A percentile compares a stretch with the other conserved stretches of the same genome.
Conservation (phyloP, 2,113 vertebrate genomes). For the Puntigrus tetrazona region DNA sequence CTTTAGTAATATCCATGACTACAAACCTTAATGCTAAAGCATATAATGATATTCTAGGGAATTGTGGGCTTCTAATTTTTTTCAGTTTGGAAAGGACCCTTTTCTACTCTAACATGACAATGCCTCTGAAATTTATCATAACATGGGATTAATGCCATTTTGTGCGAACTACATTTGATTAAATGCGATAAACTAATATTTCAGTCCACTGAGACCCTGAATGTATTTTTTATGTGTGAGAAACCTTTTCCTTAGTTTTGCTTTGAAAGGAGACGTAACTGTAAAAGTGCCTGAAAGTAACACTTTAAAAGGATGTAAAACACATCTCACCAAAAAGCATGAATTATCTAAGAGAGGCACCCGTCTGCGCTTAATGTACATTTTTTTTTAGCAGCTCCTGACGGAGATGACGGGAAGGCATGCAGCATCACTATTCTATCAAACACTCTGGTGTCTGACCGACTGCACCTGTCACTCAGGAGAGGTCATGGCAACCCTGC, state of each 20-base stretch:
- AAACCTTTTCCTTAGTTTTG: not conserved
- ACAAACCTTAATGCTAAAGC: too few relatives aligned
- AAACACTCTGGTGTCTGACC: not conserved
- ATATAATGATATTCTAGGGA: too few relatives aligned
- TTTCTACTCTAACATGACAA: too few relatives aligned
- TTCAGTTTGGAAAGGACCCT: too few relatives aligned
- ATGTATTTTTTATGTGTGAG: not conserved
- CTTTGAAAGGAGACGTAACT: not conserved
- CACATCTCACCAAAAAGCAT: not conserved
- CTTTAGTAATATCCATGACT: too few relatives aligned
- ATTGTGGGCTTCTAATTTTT: too few relatives aligned
- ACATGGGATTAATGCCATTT: not conserved
- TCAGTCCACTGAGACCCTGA: not conserved
- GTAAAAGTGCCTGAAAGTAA: not conserved
- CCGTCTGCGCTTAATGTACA: not conserved
- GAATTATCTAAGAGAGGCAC: not conserved
- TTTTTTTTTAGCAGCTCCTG: not conserved
- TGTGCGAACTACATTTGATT: not conserved
- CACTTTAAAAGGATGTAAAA: not conserved
- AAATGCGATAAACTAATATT: not conserved
- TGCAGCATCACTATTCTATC: not conserved
- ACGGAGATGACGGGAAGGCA: not conserved
- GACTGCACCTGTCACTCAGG: not conserved
- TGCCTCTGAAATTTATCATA: too few relatives aligned
- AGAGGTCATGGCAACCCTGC: conserved; percentile 1